Conservation (phyloP, 2,797 vertebrate species). For the Cirrhinus molitorella region DNA sequence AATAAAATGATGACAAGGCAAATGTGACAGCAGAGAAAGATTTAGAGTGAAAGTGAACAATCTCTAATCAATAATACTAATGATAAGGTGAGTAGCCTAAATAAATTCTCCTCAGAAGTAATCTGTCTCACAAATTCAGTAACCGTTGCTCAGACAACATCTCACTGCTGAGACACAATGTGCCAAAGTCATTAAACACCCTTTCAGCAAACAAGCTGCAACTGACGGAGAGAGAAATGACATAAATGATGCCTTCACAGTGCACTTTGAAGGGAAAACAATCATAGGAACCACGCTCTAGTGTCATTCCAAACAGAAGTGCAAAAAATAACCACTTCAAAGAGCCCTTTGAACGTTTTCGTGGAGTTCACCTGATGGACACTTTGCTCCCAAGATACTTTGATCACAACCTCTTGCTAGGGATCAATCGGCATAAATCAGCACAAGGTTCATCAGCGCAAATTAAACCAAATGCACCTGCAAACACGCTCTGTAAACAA, state of each 20-base stretch:
- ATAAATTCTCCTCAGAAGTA: background rate
- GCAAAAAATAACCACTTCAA: constrained; percentile 15
- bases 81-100: background rate
- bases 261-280: constrained; percentile 13
- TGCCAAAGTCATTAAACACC: background rate
- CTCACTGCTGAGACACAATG: background rate
- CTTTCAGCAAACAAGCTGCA: constrained; percentile 5
- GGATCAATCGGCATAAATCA: constrained; percentile 6
- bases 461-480: constrained; percentile 12
- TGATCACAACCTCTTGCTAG: constrained; percentile 20
- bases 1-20: background rate
- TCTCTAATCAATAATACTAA: background rate
- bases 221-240: background rate
- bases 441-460: background rate
- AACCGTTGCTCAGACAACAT: background rate
- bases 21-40: background rate
- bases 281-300: background rate
- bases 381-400: constrained; percentile 14
- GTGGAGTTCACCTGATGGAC: constrained; percentile 1
- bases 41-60: background rate
- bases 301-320: constrained; percentile 14
- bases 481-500: constrained; percentile 4
- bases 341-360: constrained; percentile 2
- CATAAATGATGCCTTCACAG: constrained; percentile 7
- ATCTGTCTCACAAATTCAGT: background rate